Percentiles rank a stretch among this genome's conserved stretches.
Evolutionary conservation across 2,113 vertebrate genomes (phyloP).

Genomic region (Lamprotornis superbus): DNA sequence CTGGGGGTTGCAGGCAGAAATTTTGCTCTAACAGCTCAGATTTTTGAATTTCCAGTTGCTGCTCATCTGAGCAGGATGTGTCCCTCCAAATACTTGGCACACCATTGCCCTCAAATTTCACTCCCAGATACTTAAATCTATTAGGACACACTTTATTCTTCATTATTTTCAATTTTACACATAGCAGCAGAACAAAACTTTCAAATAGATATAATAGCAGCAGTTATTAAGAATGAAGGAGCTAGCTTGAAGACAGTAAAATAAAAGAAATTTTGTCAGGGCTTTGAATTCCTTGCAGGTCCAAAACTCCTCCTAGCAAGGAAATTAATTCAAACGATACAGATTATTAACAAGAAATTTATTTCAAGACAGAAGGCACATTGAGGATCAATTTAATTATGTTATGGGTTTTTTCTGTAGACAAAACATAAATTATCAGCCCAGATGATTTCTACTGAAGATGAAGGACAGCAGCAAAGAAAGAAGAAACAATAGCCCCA

Average conservation of each 20-base stretch:
- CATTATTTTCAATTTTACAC: neutral
- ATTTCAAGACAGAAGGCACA: constrained; percentile 20
- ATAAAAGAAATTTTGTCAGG: neutral
- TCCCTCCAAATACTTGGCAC: neutral
- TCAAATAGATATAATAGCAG: neutral
- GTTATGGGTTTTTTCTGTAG: neutral
- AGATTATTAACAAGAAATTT: constrained; percentile 6
- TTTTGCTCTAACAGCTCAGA: neutral
- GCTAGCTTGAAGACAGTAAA: neutral
- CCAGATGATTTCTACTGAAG: neutral
- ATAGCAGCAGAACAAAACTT: neutral
- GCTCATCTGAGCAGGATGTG: neutral
- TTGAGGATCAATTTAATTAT: constrained; percentile 7
- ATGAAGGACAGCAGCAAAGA: neutral
- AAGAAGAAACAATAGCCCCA: neutral
- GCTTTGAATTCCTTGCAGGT: neutral
- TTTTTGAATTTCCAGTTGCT: neutral
- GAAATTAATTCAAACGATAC: neutral
- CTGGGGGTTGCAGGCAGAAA: neutral
- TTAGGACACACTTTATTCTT: neutral
- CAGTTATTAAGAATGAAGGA: constrained; percentile 1
- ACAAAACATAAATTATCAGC: neutral
- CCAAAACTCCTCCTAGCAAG: neutral
- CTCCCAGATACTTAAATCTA: neutral
- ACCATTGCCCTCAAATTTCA: neutral